Conservation (phyloP, 2,888 invertebrate genomes). For the Harpalus rubripes region DNA sequence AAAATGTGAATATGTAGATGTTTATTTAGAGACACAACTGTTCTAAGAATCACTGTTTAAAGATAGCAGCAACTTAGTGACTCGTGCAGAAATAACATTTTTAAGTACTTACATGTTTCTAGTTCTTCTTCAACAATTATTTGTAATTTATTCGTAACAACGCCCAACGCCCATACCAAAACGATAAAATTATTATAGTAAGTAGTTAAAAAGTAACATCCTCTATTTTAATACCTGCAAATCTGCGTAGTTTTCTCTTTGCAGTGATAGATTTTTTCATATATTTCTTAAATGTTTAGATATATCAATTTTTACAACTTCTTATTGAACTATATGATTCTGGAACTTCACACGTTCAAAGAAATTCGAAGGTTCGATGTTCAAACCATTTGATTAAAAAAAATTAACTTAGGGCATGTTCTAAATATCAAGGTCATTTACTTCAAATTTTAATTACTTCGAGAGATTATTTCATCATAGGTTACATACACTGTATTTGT, state of each 20-base stretch:
- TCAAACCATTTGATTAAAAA: too few species aligned
- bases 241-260: not conserved
- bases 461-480: too few species aligned
- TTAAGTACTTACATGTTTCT: not conserved
- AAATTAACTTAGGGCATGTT: too few species aligned
- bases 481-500: too few species aligned
- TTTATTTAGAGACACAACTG: conserved; percentile 3
- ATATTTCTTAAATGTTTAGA: not conserved
- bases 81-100: conserved; percentile 15
- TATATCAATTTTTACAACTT: too few species aligned
- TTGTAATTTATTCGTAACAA: not conserved
- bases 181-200: not conserved
- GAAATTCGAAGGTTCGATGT: too few species aligned
- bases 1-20: conserved; percentile 1
- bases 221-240: not conserved
- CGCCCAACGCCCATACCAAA: not conserved
- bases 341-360: too few species aligned
- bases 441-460: too few species aligned
- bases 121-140: not conserved
- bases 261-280: not conserved
- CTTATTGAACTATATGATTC: too few species aligned
- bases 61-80: conserved; percentile 12
- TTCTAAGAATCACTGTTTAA: conserved; percentile 7
- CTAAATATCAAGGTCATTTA: too few species aligned
- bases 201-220: not conserved